Evolutionary conservation across 2,888 invertebrate species (phyloP), one percentile per base, ranked within the genome.

Genomic region (Diachrysia chrysitis): DNA sequence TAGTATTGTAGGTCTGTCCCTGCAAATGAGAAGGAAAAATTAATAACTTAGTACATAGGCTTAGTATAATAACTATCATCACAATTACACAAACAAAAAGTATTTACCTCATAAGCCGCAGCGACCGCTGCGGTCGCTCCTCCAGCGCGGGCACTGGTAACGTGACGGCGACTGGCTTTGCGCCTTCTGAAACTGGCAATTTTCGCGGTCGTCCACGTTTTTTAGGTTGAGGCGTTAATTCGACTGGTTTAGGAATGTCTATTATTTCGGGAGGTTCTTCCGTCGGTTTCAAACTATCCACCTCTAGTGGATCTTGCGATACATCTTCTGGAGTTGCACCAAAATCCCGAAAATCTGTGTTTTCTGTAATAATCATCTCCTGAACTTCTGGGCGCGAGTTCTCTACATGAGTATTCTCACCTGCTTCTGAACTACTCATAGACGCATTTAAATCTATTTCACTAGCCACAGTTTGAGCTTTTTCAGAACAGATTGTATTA

Each of bases 121-220:
- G 89, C 14, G 95, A 94, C 63, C 95, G 87, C 74, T 95, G 93
- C 14, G 95, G 95, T 32, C 95, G 89, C 79, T 95, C 95, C 67
- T 95, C 95, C 3, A 95, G 85, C 1, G 95, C 95, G 3, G 94
- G 87, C 19, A 90, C 89, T 1, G 95, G 94, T 65, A 94, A 76
- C 0, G 85, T 77, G 17, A 89, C 74, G 10, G 79, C 70, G 0
- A n/a, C 42, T 42, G 91, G 87, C 78, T 91, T 91, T 7, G 90
- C 86, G 16, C 87, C 88, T 70, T 94, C 95, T 0, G 92, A 89
- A 1, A 94, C 76, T 0, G 94, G 94, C 61, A 93, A 73, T 74
- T 95, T 95, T 16, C 95, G 89, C 17, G 95, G 95, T 54, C 95
- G 89, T 9, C 95, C 95, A 6, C 95, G 91, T 79, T 95, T 95